phyloP scores from a whole-genome alignment of 2,888 invertebrate genomes.

The Callyntrura guangdongensis region DNA sequence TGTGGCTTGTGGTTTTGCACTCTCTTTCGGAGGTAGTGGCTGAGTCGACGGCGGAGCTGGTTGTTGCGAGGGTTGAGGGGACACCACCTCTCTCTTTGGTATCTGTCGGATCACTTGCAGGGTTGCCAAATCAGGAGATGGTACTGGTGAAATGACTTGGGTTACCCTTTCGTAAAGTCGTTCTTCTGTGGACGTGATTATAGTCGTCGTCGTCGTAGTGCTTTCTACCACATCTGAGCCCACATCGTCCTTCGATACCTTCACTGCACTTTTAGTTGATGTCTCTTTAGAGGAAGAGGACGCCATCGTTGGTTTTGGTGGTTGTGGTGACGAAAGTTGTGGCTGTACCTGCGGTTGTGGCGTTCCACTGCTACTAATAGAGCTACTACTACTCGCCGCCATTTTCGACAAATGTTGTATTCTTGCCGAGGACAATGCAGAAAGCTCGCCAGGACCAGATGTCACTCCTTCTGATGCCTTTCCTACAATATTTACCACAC shows the following conservation, averaged over 20 bases:
- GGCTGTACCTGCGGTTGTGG: not conserved
- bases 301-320: not conserved
- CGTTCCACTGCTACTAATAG: too few species aligned
- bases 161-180: slow-evolving; percentile 68
- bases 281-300: too few species aligned
- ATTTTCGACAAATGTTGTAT: slow-evolving; percentile 49
- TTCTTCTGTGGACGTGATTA: slow-evolving; percentile 62
- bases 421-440: slow-evolving; percentile 6
- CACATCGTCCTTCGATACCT: slow-evolving; percentile 6
- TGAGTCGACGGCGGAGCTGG: not conserved
- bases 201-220: slow-evolving; percentile 62
- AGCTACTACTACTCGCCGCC: not conserved
- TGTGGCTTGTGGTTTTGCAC: slow-evolving; percentile 28
- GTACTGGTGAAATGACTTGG: slow-evolving; percentile 64
- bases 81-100: not conserved
- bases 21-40: not conserved
- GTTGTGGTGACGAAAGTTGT: not conserved
- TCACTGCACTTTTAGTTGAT: slow-evolving; percentile 20
- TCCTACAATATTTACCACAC: slow-evolving; percentile 66
- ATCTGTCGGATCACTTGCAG: slow-evolving; percentile 3
- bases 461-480: not conserved
- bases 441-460: not conserved
- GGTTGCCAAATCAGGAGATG: slow-evolving; percentile 15
- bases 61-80: not conserved
- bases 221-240: slow-evolving; percentile 55